These are phyloP conservation scores for Microcebus ravelobensis DNA, from an alignment of 2,113 vertebrate species.

Conservation along the genomic window DNA sequence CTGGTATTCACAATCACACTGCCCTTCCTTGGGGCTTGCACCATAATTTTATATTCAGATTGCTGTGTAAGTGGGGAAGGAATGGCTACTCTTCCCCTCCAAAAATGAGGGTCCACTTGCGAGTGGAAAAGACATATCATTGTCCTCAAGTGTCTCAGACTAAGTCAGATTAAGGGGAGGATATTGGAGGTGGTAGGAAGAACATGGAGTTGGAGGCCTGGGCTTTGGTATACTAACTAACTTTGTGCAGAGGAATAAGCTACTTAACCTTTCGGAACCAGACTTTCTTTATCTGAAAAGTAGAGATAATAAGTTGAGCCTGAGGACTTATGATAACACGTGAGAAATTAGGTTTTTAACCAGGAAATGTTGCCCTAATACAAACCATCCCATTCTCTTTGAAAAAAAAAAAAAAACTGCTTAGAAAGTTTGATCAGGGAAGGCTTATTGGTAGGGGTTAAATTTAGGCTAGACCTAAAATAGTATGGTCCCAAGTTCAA, in stretches of 20 bases:
- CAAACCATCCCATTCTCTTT: not conserved
- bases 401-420: not conserved
- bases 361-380: not conserved
- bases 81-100: fast-evolving
- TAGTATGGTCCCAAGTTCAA: not conserved
- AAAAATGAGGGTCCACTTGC: not conserved
- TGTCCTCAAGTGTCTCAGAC: not conserved
- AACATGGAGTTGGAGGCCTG: not conserved
- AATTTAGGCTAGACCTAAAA: not conserved
- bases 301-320: not conserved
- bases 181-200: not conserved
- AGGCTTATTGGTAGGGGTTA: not conserved
- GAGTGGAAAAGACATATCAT: not conserved
- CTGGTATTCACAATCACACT: not conserved
- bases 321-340: not conserved
- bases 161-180: not conserved
- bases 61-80: not conserved
- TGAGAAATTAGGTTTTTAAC: not conserved
- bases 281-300: not conserved
- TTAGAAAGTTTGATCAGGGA: not conserved
- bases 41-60: not conserved
- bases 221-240: no score
- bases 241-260: not conserved
- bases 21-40: not conserved
- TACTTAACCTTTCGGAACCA: not conserved